A percentile compares a stretch with the other conserved stretches of the same genome.
phyloP scores from a whole-genome alignment of 2,888 invertebrate genomes.

The Meganola albula region DNA sequence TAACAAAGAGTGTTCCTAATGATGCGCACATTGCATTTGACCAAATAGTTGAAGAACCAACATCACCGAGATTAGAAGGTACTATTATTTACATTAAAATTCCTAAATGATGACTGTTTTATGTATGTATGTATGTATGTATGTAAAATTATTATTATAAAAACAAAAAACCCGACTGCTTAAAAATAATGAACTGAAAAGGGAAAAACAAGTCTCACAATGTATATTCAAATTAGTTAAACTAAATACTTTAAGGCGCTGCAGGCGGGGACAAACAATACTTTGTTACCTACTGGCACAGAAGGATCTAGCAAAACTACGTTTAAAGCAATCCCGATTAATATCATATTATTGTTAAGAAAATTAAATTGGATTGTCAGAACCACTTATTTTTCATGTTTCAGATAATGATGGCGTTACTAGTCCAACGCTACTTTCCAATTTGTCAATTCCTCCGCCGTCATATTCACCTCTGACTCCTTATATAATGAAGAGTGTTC shows the following conservation, averaged over 20 bases:
- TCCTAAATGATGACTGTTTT: no score
- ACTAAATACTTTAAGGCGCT: conserved; percentile 7
- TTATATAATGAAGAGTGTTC: conserved; percentile 5
- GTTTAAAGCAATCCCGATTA: conserved; percentile 7
- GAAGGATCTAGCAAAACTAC: conserved; percentile 7
- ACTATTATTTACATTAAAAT: conserved; percentile 5
- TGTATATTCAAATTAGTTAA: conserved; percentile 7
- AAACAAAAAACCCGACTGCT: conserved; percentile 6
- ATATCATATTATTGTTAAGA: conserved; percentile 6
- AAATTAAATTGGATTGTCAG: conserved; percentile 6
- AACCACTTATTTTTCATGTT: conserved; percentile 7
- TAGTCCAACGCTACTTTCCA: conserved; percentile 13
- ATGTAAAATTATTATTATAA: no score
- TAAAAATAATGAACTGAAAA: conserved; percentile 6
- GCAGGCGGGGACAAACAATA: conserved; percentile 7
- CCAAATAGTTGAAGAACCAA: conserved; percentile 10
- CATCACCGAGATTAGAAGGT: conserved; percentile 9
- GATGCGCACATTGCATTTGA: conserved; percentile 9
- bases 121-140: no score
- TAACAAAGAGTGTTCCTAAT: conserved; percentile 4
- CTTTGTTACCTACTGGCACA: conserved; percentile 7
- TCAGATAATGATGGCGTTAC: conserved; percentile 10
- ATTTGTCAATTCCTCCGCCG: conserved; percentile 14
- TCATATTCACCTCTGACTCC: conserved; percentile 11
- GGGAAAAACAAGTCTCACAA: conserved; percentile 7